A percentile compares a stretch with the other conserved stretches of the same genome.
These are phyloP conservation scores for Rhyzopertha dominica DNA, from an alignment of 1,140 invertebrate genomes.

Conservation along the genomic window DNA sequence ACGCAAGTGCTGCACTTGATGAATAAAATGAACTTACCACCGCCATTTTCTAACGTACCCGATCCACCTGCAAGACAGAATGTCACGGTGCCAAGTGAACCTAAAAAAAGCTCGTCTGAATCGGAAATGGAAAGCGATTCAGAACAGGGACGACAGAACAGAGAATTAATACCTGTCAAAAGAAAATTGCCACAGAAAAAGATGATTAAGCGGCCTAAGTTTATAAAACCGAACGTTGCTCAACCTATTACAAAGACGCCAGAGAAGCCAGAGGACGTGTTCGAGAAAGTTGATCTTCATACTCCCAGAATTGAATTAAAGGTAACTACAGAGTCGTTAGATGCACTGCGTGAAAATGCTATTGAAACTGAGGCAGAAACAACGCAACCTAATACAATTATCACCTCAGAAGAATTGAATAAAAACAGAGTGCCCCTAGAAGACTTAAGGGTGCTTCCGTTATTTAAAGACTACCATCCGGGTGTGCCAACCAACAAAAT, in stretches of 20 bases:
- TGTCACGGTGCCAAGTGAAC: slow-evolving; percentile 10
- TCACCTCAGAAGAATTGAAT: slow-evolving; percentile 61
- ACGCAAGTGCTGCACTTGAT: slow-evolving; percentile 86
- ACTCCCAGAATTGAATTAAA: slow-evolving; percentile 63
- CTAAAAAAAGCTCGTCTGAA: slow-evolving; percentile 49
- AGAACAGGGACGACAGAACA: slow-evolving; percentile 44
- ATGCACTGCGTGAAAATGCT: too few relatives aligned
- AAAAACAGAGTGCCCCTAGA: slow-evolving; percentile 63
- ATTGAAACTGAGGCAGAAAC: slow-evolving; percentile 40
- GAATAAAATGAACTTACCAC: slow-evolving; percentile 90
- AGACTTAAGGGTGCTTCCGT: slow-evolving; percentile 71
- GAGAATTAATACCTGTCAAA: slow-evolving; percentile 52
- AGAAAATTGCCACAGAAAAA: slow-evolving; percentile 54
- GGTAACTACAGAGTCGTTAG: slow-evolving; percentile 43
- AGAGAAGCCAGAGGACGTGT: slow-evolving; percentile 58
- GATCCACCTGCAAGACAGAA: slow-evolving; percentile 25
- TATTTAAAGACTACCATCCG: slow-evolving; percentile 82
- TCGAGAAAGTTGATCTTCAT: slow-evolving; percentile 55
- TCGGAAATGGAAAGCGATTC: slow-evolving; percentile 77
- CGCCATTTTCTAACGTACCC: slow-evolving; percentile 67
- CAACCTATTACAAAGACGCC: slow-evolving; percentile 44
- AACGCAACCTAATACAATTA: slow-evolving; percentile 47
- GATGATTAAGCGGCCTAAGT: slow-evolving; percentile 59
- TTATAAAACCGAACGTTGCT: slow-evolving; percentile 48
- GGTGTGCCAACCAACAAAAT: slow-evolving; percentile 77